Evolutionary conservation across 2,113 vertebrate species (phyloP).

Genomic region (Ornithorhynchus anatinus): DNA sequence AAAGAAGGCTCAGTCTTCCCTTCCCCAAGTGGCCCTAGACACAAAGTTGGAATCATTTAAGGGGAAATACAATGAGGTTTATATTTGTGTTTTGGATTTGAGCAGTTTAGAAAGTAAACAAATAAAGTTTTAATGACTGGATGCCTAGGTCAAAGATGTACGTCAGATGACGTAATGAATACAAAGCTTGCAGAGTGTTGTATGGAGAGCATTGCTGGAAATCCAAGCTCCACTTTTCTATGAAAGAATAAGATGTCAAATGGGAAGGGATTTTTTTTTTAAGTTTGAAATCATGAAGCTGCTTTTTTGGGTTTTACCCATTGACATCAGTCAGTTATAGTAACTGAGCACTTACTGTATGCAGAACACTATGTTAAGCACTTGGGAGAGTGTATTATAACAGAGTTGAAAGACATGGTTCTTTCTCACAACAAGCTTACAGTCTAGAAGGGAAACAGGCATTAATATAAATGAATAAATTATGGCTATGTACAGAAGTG

Average conservation of each 20-base stretch:
- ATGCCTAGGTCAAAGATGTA: slow-evolving; percentile 4
- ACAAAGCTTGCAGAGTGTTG: neutral
- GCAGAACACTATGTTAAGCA: neutral
- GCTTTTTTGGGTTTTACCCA: neutral
- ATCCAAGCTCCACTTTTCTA: neutral
- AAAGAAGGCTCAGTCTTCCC: slow-evolving; percentile 7
- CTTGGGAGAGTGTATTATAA: no score
- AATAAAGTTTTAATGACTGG: neutral
- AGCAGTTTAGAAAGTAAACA: slow-evolving; percentile 5
- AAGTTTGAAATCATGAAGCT: neutral
- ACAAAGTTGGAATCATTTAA: slow-evolving; percentile 6
- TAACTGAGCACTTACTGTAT: neutral
- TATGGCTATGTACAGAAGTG: no score
- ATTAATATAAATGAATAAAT: no score
- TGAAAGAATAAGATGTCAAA: neutral
- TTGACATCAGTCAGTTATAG: neutral
- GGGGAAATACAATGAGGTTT: slow-evolving; percentile 12
- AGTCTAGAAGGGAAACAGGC: no score
- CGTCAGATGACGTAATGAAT: neutral
- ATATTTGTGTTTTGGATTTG: neutral
- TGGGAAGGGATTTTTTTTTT: slow-evolving; percentile 8
- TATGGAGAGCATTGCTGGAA: neutral
- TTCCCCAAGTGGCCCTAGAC: slow-evolving; percentile 3
- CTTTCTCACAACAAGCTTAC: no score
- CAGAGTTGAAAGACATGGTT: no score